Evolutionary conservation across 2,888 invertebrate species (phyloP).

Genomic region (Torymus auratus): DNA sequence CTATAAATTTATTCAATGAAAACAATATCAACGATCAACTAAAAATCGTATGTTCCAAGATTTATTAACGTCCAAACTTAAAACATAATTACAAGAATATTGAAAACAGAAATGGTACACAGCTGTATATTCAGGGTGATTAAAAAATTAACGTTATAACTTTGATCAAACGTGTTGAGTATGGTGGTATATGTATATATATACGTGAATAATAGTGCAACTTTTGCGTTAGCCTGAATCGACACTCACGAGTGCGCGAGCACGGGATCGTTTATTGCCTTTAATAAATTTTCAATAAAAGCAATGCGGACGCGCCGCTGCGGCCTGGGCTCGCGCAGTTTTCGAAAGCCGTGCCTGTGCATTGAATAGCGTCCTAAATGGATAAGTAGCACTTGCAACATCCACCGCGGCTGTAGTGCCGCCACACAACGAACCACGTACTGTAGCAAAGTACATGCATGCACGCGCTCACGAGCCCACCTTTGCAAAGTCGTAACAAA

Average conservation of each 20-base stretch:
- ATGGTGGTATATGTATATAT: conserved; percentile 2
- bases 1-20: too few relatives aligned
- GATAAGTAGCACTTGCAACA: conserved; percentile 30
- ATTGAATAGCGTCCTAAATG: conserved; percentile 42
- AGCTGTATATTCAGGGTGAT: background rate
- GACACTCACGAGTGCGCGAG: background rate
- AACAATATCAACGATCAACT: too few relatives aligned
- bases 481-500: conserved; percentile 44
- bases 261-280: conserved; percentile 11
- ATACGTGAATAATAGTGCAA: background rate
- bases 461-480: background rate
- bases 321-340: background rate
- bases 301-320: background rate
- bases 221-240: conserved; percentile 2
- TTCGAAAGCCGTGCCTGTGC: conserved; percentile 29
- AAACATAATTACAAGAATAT: too few relatives aligned
- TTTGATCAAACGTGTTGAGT: background rate
- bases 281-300: conserved; percentile 44
- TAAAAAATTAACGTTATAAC: conserved; percentile 25
- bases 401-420: background rate
- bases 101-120: background rate
- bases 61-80: too few relatives aligned
- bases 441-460: conserved; percentile 3
- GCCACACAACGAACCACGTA: conserved; percentile 7
- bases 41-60: too few relatives aligned